Evolutionary conservation across 2,113 vertebrate species (phyloP).

Genomic region (Athene cunicularia): DNA sequence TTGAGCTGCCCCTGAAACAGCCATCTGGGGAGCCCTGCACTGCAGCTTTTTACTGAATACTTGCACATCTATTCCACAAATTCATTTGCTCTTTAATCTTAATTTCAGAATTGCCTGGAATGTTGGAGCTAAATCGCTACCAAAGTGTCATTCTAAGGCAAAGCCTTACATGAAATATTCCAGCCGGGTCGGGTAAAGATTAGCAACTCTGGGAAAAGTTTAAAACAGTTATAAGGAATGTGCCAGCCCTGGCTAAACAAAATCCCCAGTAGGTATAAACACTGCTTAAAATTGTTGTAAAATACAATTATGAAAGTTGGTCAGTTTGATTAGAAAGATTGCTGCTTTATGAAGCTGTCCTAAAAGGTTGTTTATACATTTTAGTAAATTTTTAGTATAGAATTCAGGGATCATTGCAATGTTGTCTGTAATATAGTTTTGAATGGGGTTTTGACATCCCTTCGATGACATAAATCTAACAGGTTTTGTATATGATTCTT

Average conservation of each 20-base stretch:
- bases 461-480: not conserved
- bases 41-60: not conserved
- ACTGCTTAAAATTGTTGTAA: not conserved
- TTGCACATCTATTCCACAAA: not conserved
- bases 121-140: not conserved
- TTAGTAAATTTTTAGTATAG: not conserved
- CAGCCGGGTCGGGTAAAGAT: not conserved
- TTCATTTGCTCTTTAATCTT: not conserved
- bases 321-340: not conserved
- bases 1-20: not conserved
- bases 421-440: not conserved
- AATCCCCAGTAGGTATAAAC: not conserved
- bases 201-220: not conserved
- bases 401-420: not conserved
- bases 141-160: not conserved
- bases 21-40: not conserved
- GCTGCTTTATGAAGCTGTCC: not conserved
- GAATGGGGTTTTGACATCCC: not conserved
- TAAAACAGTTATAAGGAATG: not conserved
- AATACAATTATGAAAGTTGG: not conserved
- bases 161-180: not conserved
- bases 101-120: not conserved
- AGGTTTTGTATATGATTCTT: not conserved
- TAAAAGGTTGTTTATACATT: not conserved
- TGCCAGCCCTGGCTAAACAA: not conserved